phyloP scores from a whole-genome alignment of 2,888 invertebrate genomes.

The Merodon equestris region DNA sequence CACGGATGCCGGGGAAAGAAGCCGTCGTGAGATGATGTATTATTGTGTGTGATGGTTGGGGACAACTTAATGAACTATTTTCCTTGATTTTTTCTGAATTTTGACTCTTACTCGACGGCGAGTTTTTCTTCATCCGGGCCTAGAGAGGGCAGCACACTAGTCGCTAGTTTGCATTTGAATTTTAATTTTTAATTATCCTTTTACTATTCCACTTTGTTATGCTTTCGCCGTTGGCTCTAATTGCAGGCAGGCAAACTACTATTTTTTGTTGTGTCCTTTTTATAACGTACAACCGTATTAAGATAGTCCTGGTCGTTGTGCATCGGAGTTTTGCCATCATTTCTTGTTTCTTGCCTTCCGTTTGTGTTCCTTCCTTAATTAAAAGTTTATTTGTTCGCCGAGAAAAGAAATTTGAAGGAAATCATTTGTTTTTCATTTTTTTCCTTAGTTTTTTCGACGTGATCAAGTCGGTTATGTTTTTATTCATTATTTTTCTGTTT shows the following conservation, averaged over 20 bases:
- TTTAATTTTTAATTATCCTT: slow-evolving; percentile 44
- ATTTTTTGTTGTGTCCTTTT: not conserved
- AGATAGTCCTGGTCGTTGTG: too few relatives aligned
- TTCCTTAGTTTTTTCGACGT: too few relatives aligned
- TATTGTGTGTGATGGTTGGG: not conserved
- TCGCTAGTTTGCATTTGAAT: slow-evolving; percentile 21
- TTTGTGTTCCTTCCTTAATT: not conserved
- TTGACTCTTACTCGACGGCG: slow-evolving; percentile 7
- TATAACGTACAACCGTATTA: not conserved
- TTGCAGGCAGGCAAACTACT: slow-evolving; percentile 5
- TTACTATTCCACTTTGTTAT: not conserved
- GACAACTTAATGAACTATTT: slow-evolving; percentile 45
- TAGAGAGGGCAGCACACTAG: slow-evolving; percentile 8
- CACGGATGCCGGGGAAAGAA: too few relatives aligned
- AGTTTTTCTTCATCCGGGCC: not conserved
- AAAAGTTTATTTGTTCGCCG: slow-evolving; percentile 21
- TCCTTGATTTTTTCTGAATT: slow-evolving; percentile 28
- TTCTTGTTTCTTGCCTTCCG: not conserved
- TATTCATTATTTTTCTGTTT: slow-evolving; percentile 31
- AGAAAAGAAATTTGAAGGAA: not conserved
- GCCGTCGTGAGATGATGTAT: too few relatives aligned
- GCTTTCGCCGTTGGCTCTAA: not conserved
- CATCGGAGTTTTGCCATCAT: too few relatives aligned
- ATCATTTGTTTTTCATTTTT: too few relatives aligned
- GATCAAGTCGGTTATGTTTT: too few relatives aligned